Evolutionary conservation across 2,888 invertebrate genomes (phyloP).

Genomic region (Eucera pruinosa): DNA sequence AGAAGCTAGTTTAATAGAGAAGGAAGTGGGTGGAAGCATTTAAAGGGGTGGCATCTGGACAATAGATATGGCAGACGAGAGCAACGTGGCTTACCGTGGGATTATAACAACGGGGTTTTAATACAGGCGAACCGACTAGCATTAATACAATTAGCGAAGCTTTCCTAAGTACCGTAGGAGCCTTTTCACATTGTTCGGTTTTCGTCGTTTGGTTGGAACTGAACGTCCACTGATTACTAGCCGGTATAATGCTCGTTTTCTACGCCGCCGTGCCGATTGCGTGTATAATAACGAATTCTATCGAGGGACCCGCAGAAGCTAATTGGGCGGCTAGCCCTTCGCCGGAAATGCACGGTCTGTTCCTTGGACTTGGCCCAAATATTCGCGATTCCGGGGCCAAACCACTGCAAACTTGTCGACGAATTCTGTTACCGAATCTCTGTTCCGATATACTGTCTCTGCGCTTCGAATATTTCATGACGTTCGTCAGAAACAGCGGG

Average conservation of each 20-base stretch:
- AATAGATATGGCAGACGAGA: constrained; percentile 73
- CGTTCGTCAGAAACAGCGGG: neutral
- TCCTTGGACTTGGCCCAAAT: constrained; percentile 81
- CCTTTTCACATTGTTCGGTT: too few species aligned
- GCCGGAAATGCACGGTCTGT: constrained; percentile 62
- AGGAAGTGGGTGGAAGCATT: constrained; percentile 50
- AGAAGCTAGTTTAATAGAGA: neutral
- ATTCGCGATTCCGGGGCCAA: constrained; percentile 65
- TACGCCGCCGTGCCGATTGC: too few species aligned
- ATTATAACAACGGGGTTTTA: constrained; percentile 77
- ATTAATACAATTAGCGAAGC: constrained; percentile 83
- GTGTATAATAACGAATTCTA: too few species aligned
- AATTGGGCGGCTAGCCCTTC: too few species aligned
- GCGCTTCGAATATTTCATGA: constrained; percentile 30
- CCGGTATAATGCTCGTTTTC: too few species aligned
- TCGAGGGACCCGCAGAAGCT: too few species aligned
- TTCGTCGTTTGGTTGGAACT: too few species aligned
- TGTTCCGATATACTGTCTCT: neutral
- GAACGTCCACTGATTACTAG: too few species aligned
- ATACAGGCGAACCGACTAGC: constrained; percentile 79
- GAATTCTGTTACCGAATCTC: constrained; percentile 61
- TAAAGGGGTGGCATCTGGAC: constrained; percentile 57
- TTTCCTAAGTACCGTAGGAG: constrained; percentile 81
- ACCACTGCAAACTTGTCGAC: constrained; percentile 48
- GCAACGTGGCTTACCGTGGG: constrained; percentile 72